Evolutionary conservation across 2,888 invertebrate species (phyloP).

Genomic region (Cheilosia vernalis): DNA sequence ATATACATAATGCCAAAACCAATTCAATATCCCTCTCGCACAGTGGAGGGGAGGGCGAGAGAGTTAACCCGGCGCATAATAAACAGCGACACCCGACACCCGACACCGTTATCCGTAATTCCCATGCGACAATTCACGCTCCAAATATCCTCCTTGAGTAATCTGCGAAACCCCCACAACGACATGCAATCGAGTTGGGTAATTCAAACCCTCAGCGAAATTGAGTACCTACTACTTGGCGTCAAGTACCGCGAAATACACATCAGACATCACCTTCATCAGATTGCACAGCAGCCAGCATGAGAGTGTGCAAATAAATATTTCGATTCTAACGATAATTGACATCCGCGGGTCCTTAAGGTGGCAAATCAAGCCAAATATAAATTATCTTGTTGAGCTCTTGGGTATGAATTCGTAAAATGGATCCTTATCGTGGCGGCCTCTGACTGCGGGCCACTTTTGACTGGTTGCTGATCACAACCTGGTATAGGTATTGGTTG

Average conservation of each 20-base stretch:
- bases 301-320: slow-evolving; percentile 41
- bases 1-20: slow-evolving; percentile 11
- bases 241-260: slow-evolving; percentile 39
- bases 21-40: slow-evolving; percentile 23
- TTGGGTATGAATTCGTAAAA: slow-evolving; percentile 26
- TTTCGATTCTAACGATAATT: slow-evolving; percentile 43
- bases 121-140: slow-evolving; percentile 44
- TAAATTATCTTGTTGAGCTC: slow-evolving; percentile 11
- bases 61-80: slow-evolving; percentile 7
- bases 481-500: not conserved
- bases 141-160: slow-evolving; percentile 22
- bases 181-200: slow-evolving; percentile 37
- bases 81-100: too few relatives aligned
- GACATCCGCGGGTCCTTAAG: slow-evolving; percentile 39
- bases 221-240: slow-evolving; percentile 16
- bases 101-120: slow-evolving; percentile 40
- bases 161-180: slow-evolving; percentile 8
- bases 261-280: slow-evolving; percentile 16
- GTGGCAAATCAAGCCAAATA: slow-evolving; percentile 28
- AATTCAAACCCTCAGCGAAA: slow-evolving; percentile 24
- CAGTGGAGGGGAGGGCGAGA: too few relatives aligned
- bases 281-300: slow-evolving; percentile 6
- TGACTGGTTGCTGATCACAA: not conserved
- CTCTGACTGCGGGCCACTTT: not conserved
- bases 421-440: slow-evolving; percentile 19